phyloP scores from a whole-genome alignment of 2,888 invertebrate species.

The Auanema freiburgensis region DNA sequence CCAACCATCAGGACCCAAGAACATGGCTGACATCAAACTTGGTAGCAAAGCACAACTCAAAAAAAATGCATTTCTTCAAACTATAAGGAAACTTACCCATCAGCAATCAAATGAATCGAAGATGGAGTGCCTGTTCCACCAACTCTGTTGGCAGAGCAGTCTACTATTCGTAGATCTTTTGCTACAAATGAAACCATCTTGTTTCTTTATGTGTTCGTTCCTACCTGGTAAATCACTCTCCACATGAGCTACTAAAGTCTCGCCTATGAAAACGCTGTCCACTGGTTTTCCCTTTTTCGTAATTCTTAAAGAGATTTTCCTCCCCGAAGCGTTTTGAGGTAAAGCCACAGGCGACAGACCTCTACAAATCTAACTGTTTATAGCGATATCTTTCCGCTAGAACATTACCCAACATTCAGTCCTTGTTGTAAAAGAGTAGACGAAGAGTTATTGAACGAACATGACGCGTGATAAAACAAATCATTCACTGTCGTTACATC shows the following conservation, averaged over 20 bases:
- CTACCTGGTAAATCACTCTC: slow-evolving; percentile 46
- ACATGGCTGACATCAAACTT: slow-evolving; percentile 58
- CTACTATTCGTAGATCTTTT: slow-evolving; percentile 46
- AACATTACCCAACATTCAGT: slow-evolving; percentile 54
- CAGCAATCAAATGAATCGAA: slow-evolving; percentile 53
- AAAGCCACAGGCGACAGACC: slow-evolving; percentile 54
- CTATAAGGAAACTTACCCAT: slow-evolving; percentile 35
- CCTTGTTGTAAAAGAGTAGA: slow-evolving; percentile 36
- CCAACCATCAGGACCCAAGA: slow-evolving; percentile 40
- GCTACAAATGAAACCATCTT: slow-evolving; percentile 30
- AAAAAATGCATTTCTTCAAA: slow-evolving; percentile 7
- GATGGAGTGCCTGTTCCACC: slow-evolving; percentile 50
- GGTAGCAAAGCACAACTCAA: slow-evolving; percentile 57
- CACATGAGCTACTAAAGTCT: slow-evolving; percentile 53
- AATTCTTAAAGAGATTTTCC: slow-evolving; percentile 52
- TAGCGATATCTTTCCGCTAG: not conserved
- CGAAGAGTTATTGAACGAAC: slow-evolving; percentile 25
- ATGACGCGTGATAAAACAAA: slow-evolving; percentile 48
- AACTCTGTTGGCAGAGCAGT: slow-evolving; percentile 61
- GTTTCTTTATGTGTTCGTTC: slow-evolving; percentile 1
- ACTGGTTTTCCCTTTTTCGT: slow-evolving; percentile 51
- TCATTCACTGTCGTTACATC: slow-evolving; percentile 63
- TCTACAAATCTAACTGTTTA: slow-evolving; percentile 30
- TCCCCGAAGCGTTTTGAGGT: slow-evolving; percentile 28
- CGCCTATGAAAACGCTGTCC: slow-evolving; percentile 59